These are phyloP conservation scores for Hypotaenidia philippensis DNA, from an alignment of 2,797 vertebrate species.

Conservation along the genomic window DNA sequence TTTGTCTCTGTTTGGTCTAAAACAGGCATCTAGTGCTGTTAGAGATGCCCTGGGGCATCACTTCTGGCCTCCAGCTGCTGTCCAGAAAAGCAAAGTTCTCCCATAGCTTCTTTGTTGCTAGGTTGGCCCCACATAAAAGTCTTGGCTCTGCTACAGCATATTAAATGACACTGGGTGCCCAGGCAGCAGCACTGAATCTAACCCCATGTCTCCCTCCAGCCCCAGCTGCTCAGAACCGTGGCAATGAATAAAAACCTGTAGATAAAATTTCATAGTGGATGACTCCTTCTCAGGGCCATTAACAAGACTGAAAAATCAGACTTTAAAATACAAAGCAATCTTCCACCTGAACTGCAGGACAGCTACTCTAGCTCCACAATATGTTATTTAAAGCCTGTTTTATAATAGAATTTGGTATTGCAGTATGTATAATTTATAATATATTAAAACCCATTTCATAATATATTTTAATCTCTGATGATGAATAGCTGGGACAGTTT, in stretches of 20 bases:
- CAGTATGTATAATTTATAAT: slow-evolving; percentile 65
- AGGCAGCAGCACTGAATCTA: background rate
- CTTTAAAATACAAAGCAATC: slow-evolving; percentile 39
- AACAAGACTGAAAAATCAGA: slow-evolving; percentile 18
- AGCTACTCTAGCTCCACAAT: slow-evolving; percentile 25
- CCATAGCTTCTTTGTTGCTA: background rate
- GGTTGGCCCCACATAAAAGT: background rate
- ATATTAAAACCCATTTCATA: slow-evolving; percentile 65
- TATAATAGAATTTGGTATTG: slow-evolving; percentile 66
- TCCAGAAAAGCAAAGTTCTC: background rate
- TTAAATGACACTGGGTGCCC: background rate
- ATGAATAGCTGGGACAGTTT: slow-evolving; percentile 69
- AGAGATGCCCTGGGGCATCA: background rate
- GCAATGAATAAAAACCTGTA: background rate
- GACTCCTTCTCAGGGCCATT: background rate
- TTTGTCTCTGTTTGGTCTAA: background rate
- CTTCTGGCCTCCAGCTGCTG: background rate
- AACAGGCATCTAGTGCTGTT: background rate
- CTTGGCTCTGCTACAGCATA: background rate
- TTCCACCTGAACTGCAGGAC: slow-evolving; percentile 28
- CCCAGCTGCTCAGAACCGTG: background rate
- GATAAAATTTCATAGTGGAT: slow-evolving; percentile 36
- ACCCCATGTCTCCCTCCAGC: fast-evolving
- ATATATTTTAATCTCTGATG: slow-evolving; percentile 68
- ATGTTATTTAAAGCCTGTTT: slow-evolving; percentile 71